phyloP scores from a whole-genome alignment of 53 echinoderm and acorn worm genomes.

The Glandiceps talaboti region DNA sequence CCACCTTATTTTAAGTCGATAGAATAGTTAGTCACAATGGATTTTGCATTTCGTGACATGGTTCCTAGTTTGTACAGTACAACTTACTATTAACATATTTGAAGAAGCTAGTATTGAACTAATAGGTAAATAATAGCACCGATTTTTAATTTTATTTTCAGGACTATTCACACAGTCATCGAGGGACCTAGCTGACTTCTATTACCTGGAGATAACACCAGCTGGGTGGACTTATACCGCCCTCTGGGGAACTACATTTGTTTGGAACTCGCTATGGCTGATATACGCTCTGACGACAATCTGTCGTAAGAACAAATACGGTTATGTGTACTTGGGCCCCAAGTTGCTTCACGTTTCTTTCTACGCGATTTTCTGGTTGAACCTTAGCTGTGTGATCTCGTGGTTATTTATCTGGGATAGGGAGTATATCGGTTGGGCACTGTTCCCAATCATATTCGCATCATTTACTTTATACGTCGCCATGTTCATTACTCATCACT shows the following conservation, averaged over 20 bases:
- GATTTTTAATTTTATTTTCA: too few relatives aligned
- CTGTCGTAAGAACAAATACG: constrained; percentile 43
- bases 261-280: constrained; percentile 42
- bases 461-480: constrained; percentile 32
- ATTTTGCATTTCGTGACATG: too few relatives aligned
- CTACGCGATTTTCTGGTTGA: constrained; percentile 41
- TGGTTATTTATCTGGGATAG: constrained; percentile 70
- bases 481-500: constrained; percentile 15
- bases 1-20: too few relatives aligned
- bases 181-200: constrained; percentile 54
- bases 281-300: constrained; percentile 40
- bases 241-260: constrained; percentile 69
- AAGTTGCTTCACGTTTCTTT: constrained; percentile 32
- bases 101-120: too few relatives aligned
- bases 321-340: constrained; percentile 59
- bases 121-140: too few relatives aligned
- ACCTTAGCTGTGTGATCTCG: constrained; percentile 39
- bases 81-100: too few relatives aligned
- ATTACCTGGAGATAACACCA: constrained; percentile 51
- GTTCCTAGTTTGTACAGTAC: too few relatives aligned
- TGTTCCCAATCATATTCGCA: constrained; percentile 27
- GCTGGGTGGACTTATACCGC: constrained; percentile 68
- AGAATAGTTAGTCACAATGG: too few relatives aligned
- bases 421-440: constrained; percentile 36
- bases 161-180: constrained; percentile 61